Percentiles rank a stretch among this genome's conserved stretches.
phyloP scores from a whole-genome alignment of 1,140 invertebrate genomes.

The Batillaria attramentaria region DNA sequence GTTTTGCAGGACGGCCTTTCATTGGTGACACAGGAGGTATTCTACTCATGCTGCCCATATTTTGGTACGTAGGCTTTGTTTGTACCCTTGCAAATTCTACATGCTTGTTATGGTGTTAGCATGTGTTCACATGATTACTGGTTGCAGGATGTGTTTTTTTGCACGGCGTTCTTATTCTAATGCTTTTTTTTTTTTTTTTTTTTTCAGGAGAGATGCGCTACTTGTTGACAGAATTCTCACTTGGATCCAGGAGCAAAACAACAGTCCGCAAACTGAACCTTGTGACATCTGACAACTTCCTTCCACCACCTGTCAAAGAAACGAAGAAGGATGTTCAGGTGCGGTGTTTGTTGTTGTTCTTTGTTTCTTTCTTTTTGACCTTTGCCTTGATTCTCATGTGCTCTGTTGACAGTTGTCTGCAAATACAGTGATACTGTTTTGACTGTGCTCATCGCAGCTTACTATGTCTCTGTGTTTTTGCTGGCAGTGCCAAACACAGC shows the following conservation, averaged over 20 bases:
- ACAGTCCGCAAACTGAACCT: background rate
- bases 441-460: background rate
- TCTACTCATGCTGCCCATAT: conserved; percentile 8
- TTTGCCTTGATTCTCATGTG: background rate
- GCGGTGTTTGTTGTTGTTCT: background rate
- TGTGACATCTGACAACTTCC: background rate
- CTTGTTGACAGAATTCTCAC: background rate
- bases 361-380: background rate
- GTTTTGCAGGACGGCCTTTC: background rate
- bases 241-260: background rate
- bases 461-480: too few species aligned
- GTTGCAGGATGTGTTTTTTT: too few species aligned
- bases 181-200: background rate
- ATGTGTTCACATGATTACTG: too few species aligned
- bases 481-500: too few species aligned
- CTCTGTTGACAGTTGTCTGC: background rate
- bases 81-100: too few species aligned
- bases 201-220: conserved; percentile 1
- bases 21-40: background rate
- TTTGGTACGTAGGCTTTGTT: too few species aligned
- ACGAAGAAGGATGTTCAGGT: background rate
- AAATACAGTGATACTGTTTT: background rate
- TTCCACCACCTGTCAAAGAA: background rate
- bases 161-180: too few species aligned
- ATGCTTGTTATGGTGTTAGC: too few species aligned